phyloP scores from a whole-genome alignment of 2,113 vertebrate genomes.

The Dryoscopus gambensis region DNA sequence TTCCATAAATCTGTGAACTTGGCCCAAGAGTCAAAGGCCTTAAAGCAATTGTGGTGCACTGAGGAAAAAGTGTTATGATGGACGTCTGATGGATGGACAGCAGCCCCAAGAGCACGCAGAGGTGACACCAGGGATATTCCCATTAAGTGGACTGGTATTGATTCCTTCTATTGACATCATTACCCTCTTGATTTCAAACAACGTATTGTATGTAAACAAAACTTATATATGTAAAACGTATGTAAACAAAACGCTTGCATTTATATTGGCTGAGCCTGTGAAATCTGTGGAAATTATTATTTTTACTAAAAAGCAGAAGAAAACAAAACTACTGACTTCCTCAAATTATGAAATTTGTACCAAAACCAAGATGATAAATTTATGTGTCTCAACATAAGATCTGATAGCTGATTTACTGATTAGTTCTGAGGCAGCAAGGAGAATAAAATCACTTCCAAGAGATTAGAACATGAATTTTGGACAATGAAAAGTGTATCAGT shows the following conservation, averaged over 20 bases:
- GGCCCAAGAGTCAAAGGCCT: background rate
- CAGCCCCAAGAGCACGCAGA: background rate
- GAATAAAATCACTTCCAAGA: background rate
- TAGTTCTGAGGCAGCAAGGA: background rate
- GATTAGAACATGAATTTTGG: background rate
- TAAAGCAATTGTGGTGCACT: background rate
- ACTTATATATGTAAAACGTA: too few species aligned
- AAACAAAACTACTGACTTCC: background rate
- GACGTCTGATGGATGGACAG: background rate
- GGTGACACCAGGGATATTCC: background rate
- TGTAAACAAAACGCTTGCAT: background rate
- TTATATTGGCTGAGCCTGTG: background rate
- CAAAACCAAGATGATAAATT: background rate
- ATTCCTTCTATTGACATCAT: background rate
- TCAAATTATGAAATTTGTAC: background rate
- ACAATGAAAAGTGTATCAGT: background rate
- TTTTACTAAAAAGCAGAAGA: background rate
- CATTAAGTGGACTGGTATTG: background rate
- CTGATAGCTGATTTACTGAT: background rate
- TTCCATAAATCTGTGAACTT: background rate
- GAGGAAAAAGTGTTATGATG: background rate
- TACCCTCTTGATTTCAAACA: background rate
- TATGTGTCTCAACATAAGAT: background rate
- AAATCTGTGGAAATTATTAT: background rate
- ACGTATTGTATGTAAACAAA: too few species aligned